Conservation (phyloP, 64 coral and sea anemone genomes). For the Astreopora myriophthalma region DNA sequence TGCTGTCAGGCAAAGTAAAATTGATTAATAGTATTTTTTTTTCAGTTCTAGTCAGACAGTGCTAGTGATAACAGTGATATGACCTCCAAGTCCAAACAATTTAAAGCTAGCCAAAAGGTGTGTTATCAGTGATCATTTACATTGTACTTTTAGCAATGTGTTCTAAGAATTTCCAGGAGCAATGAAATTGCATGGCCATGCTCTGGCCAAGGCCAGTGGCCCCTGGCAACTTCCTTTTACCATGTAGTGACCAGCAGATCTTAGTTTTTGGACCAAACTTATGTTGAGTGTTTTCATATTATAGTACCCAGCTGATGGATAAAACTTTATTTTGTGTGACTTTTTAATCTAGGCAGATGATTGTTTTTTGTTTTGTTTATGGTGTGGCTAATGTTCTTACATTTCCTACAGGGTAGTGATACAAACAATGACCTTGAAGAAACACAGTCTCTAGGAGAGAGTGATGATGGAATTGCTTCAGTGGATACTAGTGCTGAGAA, state of each 20-base stretch:
- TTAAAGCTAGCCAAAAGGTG: conserved; percentile 1
- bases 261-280: background rate
- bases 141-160: conserved; percentile 13
- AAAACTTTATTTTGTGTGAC: background rate
- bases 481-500: background rate
- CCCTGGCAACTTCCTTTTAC: conserved; percentile 6
- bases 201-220: background rate
- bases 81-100: background rate
- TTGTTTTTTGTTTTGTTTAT: conserved; percentile 3
- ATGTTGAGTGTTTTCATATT: background rate
- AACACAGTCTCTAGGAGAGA: conserved; percentile 9
- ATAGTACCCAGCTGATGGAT: background rate
- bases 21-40: too few relatives aligned
- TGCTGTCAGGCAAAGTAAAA: too few relatives aligned
- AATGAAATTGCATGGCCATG: conserved; percentile 15
- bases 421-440: conserved; percentile 8
- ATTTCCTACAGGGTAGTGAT: background rate
- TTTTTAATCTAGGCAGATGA: background rate
- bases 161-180: conserved; percentile 14
- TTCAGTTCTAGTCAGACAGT: too few relatives aligned
- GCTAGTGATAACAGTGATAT: background rate
- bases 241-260: background rate
- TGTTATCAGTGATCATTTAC: background rate
- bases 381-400: conserved; percentile 16
- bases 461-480: background rate